Percentiles rank a stretch among this genome's conserved stretches.
phyloP scores from a whole-genome alignment of 1,140 invertebrate genomes.

The Batillaria attramentaria region DNA sequence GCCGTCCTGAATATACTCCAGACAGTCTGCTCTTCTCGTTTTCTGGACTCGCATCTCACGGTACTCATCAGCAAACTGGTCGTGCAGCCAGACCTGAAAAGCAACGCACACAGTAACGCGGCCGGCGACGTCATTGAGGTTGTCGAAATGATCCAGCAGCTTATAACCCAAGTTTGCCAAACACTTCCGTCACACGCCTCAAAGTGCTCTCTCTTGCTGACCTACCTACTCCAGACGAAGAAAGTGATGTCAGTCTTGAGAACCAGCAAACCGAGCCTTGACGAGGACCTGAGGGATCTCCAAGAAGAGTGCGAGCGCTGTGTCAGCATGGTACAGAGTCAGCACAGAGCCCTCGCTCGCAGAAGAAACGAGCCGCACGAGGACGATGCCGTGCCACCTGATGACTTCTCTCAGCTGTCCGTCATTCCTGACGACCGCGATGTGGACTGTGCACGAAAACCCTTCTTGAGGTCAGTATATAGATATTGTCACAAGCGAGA shows the following conservation, averaged over 20 bases:
- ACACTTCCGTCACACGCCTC: conserved; percentile 23
- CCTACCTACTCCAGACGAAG: neutral
- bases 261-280: conserved; percentile 2
- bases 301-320: neutral
- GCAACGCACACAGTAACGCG: neutral
- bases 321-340: neutral
- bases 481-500: no score
- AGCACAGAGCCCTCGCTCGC: no score
- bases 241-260: neutral
- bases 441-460: conserved; percentile 47
- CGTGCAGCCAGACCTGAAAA: no score
- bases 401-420: conserved; percentile 61
- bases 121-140: neutral
- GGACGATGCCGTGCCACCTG: conserved; percentile 45
- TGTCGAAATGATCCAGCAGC: neutral
- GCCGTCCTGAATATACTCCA: conserved; percentile 9
- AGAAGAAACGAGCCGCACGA: neutral
- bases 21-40: conserved; percentile 7
- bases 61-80: neutral
- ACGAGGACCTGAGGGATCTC: neutral
- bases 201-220: neutral
- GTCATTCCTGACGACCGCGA: conserved; percentile 60
- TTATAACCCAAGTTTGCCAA: conserved; percentile 11
- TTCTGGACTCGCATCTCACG: conserved; percentile 7
- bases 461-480: conserved; percentile 64